Percentiles rank a stretch among this genome's conserved stretches.
Evolutionary conservation across 1,140 invertebrate genomes (phyloP).

Genomic region (Gonioctena quinquepunctata): DNA sequence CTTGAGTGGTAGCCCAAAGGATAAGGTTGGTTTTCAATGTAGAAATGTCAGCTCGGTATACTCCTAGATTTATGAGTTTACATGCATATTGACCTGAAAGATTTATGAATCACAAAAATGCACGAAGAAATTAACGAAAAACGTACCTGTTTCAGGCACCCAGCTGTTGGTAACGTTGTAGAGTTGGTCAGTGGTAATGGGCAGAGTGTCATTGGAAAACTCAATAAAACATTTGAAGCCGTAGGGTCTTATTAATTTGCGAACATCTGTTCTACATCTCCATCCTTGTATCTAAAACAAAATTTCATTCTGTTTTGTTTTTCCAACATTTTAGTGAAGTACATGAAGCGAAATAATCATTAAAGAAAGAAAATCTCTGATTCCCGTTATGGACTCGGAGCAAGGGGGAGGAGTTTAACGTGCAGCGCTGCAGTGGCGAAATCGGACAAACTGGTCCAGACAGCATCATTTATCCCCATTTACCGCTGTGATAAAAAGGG

Average conservation of each 20-base stretch:
- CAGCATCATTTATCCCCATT: too few relatives aligned
- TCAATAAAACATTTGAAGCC: conserved; percentile 45
- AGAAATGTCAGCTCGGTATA: conserved; percentile 29
- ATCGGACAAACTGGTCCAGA: too few relatives aligned
- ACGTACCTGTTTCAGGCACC: conserved; percentile 43
- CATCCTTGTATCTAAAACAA: conserved; percentile 36
- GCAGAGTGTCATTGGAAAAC: conserved; percentile 38
- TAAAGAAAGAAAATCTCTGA: too few relatives aligned
- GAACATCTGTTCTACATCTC: conserved; percentile 38
- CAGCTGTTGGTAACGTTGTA: conserved; percentile 45
- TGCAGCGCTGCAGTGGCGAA: too few relatives aligned
- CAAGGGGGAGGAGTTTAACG: too few relatives aligned
- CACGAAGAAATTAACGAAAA: conserved; percentile 17
- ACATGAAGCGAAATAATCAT: too few relatives aligned
- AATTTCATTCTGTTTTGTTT: background rate
- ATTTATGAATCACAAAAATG: background rate
- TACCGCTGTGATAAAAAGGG: too few relatives aligned
- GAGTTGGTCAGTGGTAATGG: conserved; percentile 31
- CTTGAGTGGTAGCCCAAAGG: conserved; percentile 37
- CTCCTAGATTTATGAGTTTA: conserved; percentile 34
- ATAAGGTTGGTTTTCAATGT: conserved; percentile 35
- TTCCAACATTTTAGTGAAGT: background rate
- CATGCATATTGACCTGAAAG: conserved; percentile 50
- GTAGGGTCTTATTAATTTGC: conserved; percentile 33
- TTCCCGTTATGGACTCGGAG: too few relatives aligned